Conservation (phyloP, 1,140 invertebrate genomes). For the Diachasma alloeum region DNA sequence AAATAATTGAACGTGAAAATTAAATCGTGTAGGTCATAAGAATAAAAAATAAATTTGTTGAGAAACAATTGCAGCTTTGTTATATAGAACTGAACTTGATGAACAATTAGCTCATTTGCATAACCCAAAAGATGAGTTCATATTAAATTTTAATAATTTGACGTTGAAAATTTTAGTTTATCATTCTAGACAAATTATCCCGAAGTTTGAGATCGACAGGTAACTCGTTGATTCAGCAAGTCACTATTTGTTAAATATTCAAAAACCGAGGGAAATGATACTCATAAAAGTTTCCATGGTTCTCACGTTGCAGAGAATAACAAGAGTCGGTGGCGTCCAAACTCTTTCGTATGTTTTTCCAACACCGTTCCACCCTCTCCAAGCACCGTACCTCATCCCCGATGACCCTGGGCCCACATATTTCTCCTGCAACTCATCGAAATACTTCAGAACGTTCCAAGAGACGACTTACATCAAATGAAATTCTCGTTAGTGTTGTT, state of each 20-base stretch:
- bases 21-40: too few species aligned
- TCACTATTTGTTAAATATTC: constrained; percentile 5
- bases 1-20: too few species aligned
- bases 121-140: too few species aligned
- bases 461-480: not conserved
- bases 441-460: not conserved
- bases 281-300: not conserved
- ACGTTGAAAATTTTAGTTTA: too few species aligned
- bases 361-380: constrained; percentile 22
- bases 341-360: constrained; percentile 27
- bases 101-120: too few species aligned
- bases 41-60: too few species aligned
- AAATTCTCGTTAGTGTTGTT: not conserved
- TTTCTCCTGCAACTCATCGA: not conserved
- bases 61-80: too few species aligned
- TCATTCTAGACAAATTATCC: not conserved
- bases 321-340: not conserved
- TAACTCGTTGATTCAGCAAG: not conserved
- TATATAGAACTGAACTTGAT: too few species aligned
- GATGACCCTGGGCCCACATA: not conserved
- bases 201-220: not conserved
- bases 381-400: not conserved
- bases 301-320: not conserved
- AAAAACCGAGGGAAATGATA: not conserved
- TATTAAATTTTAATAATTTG: too few species aligned